phyloP scores from a whole-genome alignment of 2,797 vertebrate genomes.

The Amphiprion clarkii region DNA sequence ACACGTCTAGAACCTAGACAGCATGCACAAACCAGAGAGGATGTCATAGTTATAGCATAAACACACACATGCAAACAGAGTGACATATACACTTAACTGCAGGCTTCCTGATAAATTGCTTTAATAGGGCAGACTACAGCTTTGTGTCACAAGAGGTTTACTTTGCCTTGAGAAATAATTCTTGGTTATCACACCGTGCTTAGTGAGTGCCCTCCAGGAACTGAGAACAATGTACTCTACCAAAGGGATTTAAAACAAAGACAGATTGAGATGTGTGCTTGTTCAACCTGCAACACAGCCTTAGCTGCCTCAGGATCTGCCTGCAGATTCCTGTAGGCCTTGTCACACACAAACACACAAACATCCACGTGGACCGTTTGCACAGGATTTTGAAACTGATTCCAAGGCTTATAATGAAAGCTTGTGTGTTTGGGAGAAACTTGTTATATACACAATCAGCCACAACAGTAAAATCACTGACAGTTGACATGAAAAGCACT shows the following conservation, averaged over 20 bases:
- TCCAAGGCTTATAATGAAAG: not conserved
- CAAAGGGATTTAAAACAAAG: not conserved
- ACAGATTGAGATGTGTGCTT: not conserved
- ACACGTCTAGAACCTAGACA: slow-evolving; percentile 92
- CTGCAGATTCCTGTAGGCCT: not conserved
- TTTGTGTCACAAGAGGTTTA: not conserved
- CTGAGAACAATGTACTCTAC: not conserved
- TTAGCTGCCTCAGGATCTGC: not conserved
- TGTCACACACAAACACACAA: slow-evolving; percentile 1
- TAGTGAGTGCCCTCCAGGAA: not conserved
- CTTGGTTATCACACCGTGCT: not conserved
- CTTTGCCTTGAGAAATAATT: slow-evolving; percentile 1
- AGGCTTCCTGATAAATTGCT: not conserved
- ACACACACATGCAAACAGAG: not conserved
- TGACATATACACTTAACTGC: not conserved
- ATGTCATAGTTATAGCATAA: slow-evolving; percentile 5
- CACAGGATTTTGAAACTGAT: not conserved
- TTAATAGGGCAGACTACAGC: not conserved
- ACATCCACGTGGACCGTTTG: not conserved
- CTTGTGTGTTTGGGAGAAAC: not conserved
- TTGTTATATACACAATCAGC: no score
- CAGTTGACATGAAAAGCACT: no score
- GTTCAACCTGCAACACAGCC: not conserved
- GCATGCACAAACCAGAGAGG: slow-evolving; percentile 23
- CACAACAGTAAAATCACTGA: no score